Evolutionary conservation across 2,113 vertebrate species (phyloP), one percentile per base, ranked within the genome.

Genomic region (Eudyptes chrysolophus): DNA sequence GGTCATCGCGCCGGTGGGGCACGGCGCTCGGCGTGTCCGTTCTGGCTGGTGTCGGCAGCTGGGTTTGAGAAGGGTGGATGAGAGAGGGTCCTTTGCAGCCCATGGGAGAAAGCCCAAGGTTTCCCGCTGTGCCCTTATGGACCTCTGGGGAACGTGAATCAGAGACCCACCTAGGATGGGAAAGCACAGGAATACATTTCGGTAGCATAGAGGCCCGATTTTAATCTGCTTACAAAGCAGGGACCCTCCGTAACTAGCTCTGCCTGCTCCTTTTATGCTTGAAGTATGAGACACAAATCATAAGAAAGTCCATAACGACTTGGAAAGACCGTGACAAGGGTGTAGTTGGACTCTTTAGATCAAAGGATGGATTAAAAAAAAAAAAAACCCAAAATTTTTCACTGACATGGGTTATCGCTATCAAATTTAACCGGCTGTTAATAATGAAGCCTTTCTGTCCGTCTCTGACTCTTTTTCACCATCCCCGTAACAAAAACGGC

Each of bases 61-160:
- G 7, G 20, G 3, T 55, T 1, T 13, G 51, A 27, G 75, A 26
- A 68, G n/a, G 8, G 48, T 11, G 17, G 6, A 18, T 24, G 6
- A 30, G 49, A 7, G 55, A 16, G 12, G 30, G 52, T 38, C 34
- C 29, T n/a, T 12, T 1, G 80, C 52, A 13, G 57, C 57, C 49
- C 16, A 0, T 4, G 20, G 38, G 38, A 16, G 55, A 40, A 38
- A 30, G 51, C 30, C 24, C 16, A 0, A 2, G 16, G 27, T 36
- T 30, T 64, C 72, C 74, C 86, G 57, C 75, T 57, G 57, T 64
- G 58, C 16, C 66, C 40, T 58, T 3, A 34, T 1, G 29, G 46
- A 54, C 9, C 38, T 27, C 8, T 18, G 62, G n/a, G 49, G 24
- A 66, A 77, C 21, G 40, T 7, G 51, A 42, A 30, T n/a, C 22